Conservation (phyloP, 1,140 invertebrate species). For the Danaus melanippus region DNA sequence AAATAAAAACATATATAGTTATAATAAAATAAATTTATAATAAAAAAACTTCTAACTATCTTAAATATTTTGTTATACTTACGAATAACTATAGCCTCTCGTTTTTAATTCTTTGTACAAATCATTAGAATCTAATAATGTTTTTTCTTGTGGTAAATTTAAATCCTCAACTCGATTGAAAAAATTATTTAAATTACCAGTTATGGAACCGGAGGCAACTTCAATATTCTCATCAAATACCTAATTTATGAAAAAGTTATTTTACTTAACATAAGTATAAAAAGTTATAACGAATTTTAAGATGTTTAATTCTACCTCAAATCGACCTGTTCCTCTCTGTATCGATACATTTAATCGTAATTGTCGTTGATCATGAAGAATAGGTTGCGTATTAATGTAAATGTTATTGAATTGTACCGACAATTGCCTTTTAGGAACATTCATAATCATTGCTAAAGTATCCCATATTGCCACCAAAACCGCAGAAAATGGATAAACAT, state of each 20-base stretch:
- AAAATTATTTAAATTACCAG: constrained; percentile 2
- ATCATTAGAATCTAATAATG: constrained; percentile 12
- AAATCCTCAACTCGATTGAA: not conserved
- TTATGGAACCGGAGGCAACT: constrained; percentile 12
- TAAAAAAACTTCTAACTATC: no score
- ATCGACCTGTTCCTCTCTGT: constrained; percentile 30
- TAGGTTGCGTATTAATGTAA: constrained; percentile 26
- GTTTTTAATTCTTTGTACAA: constrained; percentile 21
- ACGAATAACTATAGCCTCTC: constrained; percentile 20
- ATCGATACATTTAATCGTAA: constrained; percentile 23
- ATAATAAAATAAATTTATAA: constrained; percentile 4
- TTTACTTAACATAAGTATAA: not conserved
- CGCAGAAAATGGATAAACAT: constrained; percentile 34
- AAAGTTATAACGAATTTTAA: constrained; percentile 1
- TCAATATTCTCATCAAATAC: constrained; percentile 15
- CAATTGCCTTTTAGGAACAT: constrained; percentile 16
- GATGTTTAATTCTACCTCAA: constrained; percentile 28
- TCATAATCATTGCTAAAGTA: constrained; percentile 34
- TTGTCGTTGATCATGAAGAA: constrained; percentile 24
- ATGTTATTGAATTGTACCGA: constrained; percentile 33
- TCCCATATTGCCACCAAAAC: constrained; percentile 42
- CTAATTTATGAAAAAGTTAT: constrained; percentile 9
- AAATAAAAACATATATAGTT: constrained; percentile 8
- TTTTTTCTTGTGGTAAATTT: constrained; percentile 3
- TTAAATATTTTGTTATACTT: constrained; percentile 11